A percentile compares a stretch with the other conserved stretches of the same genome.
phyloP scores from a whole-genome alignment of 2,888 invertebrate genomes.

The Apamea epomidion region DNA sequence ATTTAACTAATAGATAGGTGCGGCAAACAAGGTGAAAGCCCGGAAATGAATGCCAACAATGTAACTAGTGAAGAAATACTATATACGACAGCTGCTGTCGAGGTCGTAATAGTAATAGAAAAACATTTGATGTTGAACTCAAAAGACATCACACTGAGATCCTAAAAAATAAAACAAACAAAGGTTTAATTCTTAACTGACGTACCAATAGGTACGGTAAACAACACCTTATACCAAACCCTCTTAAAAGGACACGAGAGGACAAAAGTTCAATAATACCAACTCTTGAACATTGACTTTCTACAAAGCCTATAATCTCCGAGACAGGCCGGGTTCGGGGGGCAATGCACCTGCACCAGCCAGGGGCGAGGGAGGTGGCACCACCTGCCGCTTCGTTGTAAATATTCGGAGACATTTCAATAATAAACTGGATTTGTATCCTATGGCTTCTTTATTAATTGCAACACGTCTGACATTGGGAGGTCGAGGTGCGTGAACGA shows the following conservation, averaged over 20 bases:
- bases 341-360: slow-evolving; percentile 77
- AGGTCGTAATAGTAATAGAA: neutral
- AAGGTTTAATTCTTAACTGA: slow-evolving; percentile 27
- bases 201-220: slow-evolving; percentile 38
- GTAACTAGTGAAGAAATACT: slow-evolving; percentile 24
- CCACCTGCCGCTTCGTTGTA: slow-evolving; percentile 77
- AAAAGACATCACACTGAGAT: slow-evolving; percentile 6
- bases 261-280: slow-evolving; percentile 57
- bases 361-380: slow-evolving; percentile 51
- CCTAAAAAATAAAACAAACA: slow-evolving; percentile 36
- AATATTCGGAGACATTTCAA: slow-evolving; percentile 67
- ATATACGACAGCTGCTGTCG: slow-evolving; percentile 10
- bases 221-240: slow-evolving; percentile 21
- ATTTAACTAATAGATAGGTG: slow-evolving; percentile 48
- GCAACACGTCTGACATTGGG: slow-evolving; percentile 46
- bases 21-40: slow-evolving; percentile 27
- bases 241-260: slow-evolving; percentile 43
- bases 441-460: slow-evolving; percentile 59
- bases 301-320: slow-evolving; percentile 58
- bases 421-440: slow-evolving; percentile 60
- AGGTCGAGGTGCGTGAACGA: slow-evolving; percentile 21
- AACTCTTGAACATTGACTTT: slow-evolving; percentile 54
- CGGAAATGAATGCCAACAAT: slow-evolving; percentile 43
- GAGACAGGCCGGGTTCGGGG: slow-evolving; percentile 71
- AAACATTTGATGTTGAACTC: neutral